Conservation (phyloP, 2,888 invertebrate species). For the Norana najaformis region DNA sequence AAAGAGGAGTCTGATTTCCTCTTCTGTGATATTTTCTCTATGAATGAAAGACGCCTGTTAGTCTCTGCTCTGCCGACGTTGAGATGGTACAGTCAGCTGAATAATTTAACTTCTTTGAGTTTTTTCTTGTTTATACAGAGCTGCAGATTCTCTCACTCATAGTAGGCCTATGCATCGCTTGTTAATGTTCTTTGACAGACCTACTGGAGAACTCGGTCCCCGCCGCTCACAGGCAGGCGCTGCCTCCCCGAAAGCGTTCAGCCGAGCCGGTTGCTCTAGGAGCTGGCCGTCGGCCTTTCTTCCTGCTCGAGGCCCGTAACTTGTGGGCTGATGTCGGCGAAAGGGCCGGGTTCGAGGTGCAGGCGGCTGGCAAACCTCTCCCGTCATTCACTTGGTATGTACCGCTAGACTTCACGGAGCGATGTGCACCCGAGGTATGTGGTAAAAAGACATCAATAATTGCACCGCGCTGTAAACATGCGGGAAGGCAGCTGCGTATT, state of each 20-base stretch:
- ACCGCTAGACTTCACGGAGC: not conserved
- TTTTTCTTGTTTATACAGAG: not conserved
- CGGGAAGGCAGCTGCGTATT: not conserved
- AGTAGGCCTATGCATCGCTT: conserved; percentile 17
- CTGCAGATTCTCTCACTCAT: not conserved
- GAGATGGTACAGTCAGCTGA: not conserved
- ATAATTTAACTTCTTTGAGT: not conserved
- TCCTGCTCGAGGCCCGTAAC: conserved; percentile 53
- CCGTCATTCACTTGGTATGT: conserved; percentile 59
- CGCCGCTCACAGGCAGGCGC: not conserved
- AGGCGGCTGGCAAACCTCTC: conserved; percentile 55
- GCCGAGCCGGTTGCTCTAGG: not conserved
- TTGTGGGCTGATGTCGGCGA: conserved; percentile 55
- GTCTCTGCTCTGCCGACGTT: not conserved
- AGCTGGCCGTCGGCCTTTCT: conserved; percentile 49
- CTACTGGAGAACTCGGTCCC: not conserved
- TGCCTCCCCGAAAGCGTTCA: not conserved
- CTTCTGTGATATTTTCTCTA: not conserved
- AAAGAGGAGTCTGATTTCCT: not conserved
- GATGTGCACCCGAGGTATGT: not conserved
- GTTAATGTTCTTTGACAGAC: not conserved
- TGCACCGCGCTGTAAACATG: not conserved
- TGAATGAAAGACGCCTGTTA: not conserved
- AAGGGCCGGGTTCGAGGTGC: conserved; percentile 55
- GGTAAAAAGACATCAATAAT: not conserved